phyloP scores from a whole-genome alignment of 53 echinoderm and acorn worm genomes.

The Actinopyga echinites region DNA sequence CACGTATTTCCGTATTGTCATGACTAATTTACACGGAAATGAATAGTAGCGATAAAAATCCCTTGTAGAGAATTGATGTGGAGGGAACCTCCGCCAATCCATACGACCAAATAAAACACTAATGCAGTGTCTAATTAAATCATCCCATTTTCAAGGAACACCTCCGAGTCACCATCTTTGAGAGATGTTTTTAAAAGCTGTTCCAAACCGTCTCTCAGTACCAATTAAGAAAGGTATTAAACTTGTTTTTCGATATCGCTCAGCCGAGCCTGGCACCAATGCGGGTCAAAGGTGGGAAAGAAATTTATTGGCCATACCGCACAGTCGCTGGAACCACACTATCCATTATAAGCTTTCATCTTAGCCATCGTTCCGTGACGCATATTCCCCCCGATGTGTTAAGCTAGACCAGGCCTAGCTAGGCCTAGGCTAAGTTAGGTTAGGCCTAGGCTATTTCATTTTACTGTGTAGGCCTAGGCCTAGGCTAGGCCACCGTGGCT shows the following conservation, averaged over 20 bases:
- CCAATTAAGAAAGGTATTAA: slow-evolving; percentile 40
- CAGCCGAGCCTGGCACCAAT: slow-evolving; percentile 29
- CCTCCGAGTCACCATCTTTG: neutral
- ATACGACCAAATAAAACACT: too few species aligned
- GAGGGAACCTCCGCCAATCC: too few species aligned
- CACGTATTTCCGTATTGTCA: neutral
- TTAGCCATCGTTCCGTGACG: slow-evolving; percentile 30
- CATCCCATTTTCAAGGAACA: neutral
- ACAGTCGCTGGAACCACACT: slow-evolving; percentile 34
- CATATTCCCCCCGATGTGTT: slow-evolving; percentile 35
- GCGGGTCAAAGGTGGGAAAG: slow-evolving; percentile 33
- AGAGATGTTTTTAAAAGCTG: slow-evolving; percentile 38
- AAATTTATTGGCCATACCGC: slow-evolving; percentile 24
- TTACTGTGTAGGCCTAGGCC: too few species aligned
- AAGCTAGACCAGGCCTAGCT: too few species aligned
- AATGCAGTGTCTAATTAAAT: too few species aligned
- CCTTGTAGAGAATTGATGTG: too few species aligned
- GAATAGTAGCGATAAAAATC: neutral
- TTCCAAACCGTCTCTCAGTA: slow-evolving; percentile 24
- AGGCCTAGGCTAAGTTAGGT: too few species aligned
- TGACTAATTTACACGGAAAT: too few species aligned
- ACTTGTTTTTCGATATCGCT: slow-evolving; percentile 39
- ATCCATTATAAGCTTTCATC: slow-evolving; percentile 33
- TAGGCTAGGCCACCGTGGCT: too few species aligned
- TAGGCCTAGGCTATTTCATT: too few species aligned